Evolutionary conservation across 2,113 vertebrate genomes (phyloP).

Genomic region (Phrynocephalus versicolor): DNA sequence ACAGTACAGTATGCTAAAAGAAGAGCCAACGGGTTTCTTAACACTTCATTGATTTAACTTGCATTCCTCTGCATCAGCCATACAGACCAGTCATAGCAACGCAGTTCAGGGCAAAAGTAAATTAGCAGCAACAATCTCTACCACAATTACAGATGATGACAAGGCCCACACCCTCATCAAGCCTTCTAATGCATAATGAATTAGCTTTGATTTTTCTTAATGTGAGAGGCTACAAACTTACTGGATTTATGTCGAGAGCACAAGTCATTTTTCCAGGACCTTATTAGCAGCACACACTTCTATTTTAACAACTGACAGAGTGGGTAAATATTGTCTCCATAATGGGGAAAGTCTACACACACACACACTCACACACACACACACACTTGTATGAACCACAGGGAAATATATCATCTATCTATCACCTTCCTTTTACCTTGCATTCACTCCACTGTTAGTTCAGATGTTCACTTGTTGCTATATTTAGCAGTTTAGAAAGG

Average conservation of each 20-base stretch:
- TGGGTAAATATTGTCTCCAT: background rate
- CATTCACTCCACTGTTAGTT: too few species aligned
- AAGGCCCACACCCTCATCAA: slow-evolving; percentile 4
- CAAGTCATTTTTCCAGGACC: slow-evolving; percentile 20
- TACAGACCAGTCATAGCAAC: slow-evolving; percentile 59
- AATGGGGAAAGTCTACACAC: background rate
- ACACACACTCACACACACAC: too few species aligned
- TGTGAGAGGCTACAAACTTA: slow-evolving; percentile 32
- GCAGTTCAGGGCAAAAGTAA: slow-evolving; percentile 52
- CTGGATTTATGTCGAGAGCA: slow-evolving; percentile 5
- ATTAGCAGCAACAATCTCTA: slow-evolving; percentile 33
- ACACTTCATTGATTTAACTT: slow-evolving; percentile 61
- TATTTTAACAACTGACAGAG: background rate
- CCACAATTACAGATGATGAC: background rate
- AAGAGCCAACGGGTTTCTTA: slow-evolving; percentile 53
- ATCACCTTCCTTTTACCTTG: too few species aligned
- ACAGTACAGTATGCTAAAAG: too few species aligned
- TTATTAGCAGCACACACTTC: background rate
- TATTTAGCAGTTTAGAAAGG: too few species aligned
- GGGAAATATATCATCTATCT: too few species aligned
- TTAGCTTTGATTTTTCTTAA: slow-evolving; percentile 17
- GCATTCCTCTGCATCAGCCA: slow-evolving; percentile 59
- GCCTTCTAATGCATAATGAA: slow-evolving; percentile 18
- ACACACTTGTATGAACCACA: background rate
- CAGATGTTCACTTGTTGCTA: too few species aligned